phyloP scores from a whole-genome alignment of 2,113 vertebrate genomes.

The Catharus bicknelli region DNA sequence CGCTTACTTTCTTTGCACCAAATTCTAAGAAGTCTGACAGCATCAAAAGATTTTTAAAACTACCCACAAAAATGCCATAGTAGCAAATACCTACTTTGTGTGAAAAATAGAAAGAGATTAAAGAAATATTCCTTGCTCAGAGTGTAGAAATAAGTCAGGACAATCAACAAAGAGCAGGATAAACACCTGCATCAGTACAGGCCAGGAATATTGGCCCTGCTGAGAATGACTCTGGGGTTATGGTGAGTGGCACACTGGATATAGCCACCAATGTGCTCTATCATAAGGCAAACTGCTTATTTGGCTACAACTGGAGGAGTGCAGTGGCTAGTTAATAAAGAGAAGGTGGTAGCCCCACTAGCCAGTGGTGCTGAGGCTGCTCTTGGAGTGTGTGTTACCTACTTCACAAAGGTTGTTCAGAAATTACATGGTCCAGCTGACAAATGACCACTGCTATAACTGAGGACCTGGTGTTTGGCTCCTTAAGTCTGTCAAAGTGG shows the following conservation, averaged over 20 bases:
- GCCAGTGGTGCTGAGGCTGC: background rate
- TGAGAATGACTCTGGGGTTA: background rate
- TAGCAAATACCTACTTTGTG: background rate
- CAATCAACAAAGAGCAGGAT: background rate
- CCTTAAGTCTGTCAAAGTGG: background rate
- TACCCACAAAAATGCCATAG: background rate
- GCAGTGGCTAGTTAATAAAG: background rate
- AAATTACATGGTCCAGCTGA: background rate
- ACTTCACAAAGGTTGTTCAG: background rate
- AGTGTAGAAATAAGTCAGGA: background rate
- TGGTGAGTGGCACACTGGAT: background rate
- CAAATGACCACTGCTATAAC: accelerated
- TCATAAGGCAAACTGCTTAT: background rate
- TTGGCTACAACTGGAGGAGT: background rate
- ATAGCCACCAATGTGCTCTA: background rate
- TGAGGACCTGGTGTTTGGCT: background rate
- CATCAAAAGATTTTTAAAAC: background rate
- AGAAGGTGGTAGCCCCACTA: too few relatives aligned
- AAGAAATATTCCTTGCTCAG: background rate
- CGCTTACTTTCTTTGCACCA: accelerated
- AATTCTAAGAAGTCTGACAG: background rate
- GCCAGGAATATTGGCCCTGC: background rate
- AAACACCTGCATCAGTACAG: background rate
- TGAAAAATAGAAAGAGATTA: background rate
- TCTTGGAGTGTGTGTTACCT: background rate